A percentile compares a stretch with the other conserved stretches of the same genome.
Conservation (phyloP, 2,113 vertebrate genomes). For the Plectropomus leopardus region DNA sequence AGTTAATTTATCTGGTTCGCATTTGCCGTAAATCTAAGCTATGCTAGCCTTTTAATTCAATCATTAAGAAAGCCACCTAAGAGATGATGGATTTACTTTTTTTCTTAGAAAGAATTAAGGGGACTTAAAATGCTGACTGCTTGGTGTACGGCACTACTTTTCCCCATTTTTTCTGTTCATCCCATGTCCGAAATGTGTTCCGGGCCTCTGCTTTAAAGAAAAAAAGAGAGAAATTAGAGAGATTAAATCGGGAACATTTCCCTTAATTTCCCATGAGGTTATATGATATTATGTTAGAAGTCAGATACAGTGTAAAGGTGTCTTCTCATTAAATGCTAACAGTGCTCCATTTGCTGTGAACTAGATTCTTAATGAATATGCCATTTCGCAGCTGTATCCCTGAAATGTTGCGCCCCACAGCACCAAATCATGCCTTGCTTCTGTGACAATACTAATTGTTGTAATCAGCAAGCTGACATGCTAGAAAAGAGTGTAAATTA, state of each 20-base stretch:
- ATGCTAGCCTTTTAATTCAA: not conserved
- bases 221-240: slow-evolving; percentile 31
- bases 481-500: slow-evolving; percentile 22
- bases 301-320: slow-evolving; percentile 51
- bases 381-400: slow-evolving; percentile 33
- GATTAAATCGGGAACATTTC: slow-evolving; percentile 42
- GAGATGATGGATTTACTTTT: not conserved
- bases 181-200: slow-evolving; percentile 3
- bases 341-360: slow-evolving; percentile 39
- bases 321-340: slow-evolving; percentile 39
- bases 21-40: not conserved
- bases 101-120: slow-evolving; percentile 8
- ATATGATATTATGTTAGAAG: slow-evolving; percentile 21
- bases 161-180: slow-evolving; percentile 1
- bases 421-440: slow-evolving; percentile 9
- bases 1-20: no score
- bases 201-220: slow-evolving; percentile 48
- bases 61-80: slow-evolving; percentile 17
- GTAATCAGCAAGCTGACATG: slow-evolving; percentile 51
- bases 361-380: slow-evolving; percentile 33
- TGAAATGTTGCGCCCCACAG: not conserved
- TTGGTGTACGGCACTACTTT: slow-evolving; percentile 7
- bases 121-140: slow-evolving; percentile 10
- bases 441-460: slow-evolving; percentile 55
- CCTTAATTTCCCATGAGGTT: slow-evolving; percentile 64